phyloP scores from a whole-genome alignment of 2,797 vertebrate genomes.

The Pangasius mekongensis region DNA sequence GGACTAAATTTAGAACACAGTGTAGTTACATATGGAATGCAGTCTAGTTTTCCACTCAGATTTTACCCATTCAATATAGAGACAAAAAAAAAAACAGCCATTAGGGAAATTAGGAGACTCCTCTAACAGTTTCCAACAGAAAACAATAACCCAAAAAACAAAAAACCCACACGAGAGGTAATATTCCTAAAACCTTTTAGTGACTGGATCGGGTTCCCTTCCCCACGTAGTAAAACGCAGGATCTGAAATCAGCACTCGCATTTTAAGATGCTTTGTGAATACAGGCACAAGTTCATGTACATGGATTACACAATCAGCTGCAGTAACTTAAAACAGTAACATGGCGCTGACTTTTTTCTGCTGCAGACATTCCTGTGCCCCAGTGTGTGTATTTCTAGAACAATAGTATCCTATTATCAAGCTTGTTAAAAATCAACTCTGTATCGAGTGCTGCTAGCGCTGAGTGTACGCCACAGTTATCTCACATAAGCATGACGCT shows the following conservation, averaged over 20 bases:
- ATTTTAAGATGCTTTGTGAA: not conserved
- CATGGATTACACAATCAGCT: not conserved
- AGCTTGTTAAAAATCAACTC: conserved; percentile 14
- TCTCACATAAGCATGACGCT: not conserved
- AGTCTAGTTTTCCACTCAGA: not conserved
- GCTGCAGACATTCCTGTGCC: conserved; percentile 8
- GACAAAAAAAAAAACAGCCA: not conserved
- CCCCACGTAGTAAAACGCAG: not conserved
- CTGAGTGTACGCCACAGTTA: not conserved
- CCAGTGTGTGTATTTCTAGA: conserved; percentile 9
- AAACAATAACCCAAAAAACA: not conserved
- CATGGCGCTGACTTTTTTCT: not conserved
- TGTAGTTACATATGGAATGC: not conserved
- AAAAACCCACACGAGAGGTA: not conserved
- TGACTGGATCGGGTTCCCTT: not conserved
- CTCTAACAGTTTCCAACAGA: not conserved
- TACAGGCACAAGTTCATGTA: not conserved
- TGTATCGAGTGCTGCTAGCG: not conserved
- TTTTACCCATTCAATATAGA: not conserved
- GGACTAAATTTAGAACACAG: not conserved
- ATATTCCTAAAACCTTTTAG: not conserved
- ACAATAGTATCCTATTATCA: conserved; percentile 23
- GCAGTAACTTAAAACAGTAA: not conserved
- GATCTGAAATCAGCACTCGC: not conserved
- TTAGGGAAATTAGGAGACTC: not conserved